A percentile compares a stretch with the other conserved stretches of the same genome.
Conservation (phyloP, 2,888 invertebrate genomes). For the Pseudoips prasinana region DNA sequence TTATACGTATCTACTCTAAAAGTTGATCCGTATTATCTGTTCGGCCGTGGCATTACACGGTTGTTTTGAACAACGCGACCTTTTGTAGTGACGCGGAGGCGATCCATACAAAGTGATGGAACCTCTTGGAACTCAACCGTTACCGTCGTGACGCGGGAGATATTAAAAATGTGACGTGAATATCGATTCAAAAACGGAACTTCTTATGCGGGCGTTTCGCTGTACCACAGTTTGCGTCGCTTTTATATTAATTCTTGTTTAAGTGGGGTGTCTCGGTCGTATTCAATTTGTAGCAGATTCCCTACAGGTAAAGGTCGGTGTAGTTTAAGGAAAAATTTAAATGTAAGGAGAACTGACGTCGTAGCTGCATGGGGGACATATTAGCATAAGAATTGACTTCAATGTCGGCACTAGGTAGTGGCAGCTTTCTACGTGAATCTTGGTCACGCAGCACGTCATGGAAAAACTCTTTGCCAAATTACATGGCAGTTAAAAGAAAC, state of each 20-base stretch:
- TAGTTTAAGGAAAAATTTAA: too few relatives aligned
- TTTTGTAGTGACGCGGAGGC: conserved; percentile 6
- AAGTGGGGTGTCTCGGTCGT: conserved; percentile 2
- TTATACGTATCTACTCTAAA: conserved; percentile 55
- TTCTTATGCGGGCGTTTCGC: conserved; percentile 24
- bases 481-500: too few relatives aligned
- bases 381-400: conserved; percentile 79
- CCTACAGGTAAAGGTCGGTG: too few relatives aligned
- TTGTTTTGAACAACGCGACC: conserved; percentile 22
- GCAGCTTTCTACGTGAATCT: conserved; percentile 90
- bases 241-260: conserved; percentile 20
- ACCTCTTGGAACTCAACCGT: conserved; percentile 15
- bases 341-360: too few relatives aligned
- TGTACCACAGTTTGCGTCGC: conserved; percentile 16
- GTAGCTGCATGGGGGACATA: too few relatives aligned
- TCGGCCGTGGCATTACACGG: conserved; percentile 29
- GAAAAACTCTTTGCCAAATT: conserved; percentile 95
- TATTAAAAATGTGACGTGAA: conserved; percentile 40
- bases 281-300: too few relatives aligned
- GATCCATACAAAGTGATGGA: conserved; percentile 2
- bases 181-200: conserved; percentile 27
- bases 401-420: conserved; percentile 90
- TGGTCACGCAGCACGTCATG: conserved; percentile 91
- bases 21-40: conserved; percentile 47
- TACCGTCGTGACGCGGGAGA: conserved; percentile 13